Percentiles rank a stretch among this genome's conserved stretches.
Conservation (phyloP, 2,888 invertebrate genomes). For the Gnatocerus cornutus region DNA sequence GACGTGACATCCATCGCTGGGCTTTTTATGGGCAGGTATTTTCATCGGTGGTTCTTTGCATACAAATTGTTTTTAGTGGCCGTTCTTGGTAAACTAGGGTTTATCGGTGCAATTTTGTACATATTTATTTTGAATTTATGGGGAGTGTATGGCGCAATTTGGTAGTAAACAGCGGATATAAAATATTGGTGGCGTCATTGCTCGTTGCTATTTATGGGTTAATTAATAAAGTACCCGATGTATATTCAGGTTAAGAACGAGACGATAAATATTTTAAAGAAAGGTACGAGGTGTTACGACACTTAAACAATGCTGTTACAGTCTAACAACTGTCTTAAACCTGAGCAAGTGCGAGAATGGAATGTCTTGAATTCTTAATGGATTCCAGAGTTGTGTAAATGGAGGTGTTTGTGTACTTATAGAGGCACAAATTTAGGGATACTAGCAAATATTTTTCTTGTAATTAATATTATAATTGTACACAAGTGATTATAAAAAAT, state of each 20-base stretch:
- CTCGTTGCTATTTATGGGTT: conserved; percentile 30
- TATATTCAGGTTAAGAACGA: conserved; percentile 9
- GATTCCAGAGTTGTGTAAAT: too few species aligned
- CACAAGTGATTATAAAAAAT: too few species aligned
- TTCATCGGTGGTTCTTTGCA: conserved; percentile 62
- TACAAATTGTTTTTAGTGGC: conserved; percentile 62
- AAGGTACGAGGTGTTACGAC: conserved; percentile 17
- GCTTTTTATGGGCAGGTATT: conserved; percentile 67
- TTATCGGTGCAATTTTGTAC: conserved; percentile 35
- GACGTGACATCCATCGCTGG: conserved; percentile 67
- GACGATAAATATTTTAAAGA: conserved; percentile 22
- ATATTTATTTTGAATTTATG: conserved; percentile 34
- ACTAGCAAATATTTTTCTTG: too few species aligned
- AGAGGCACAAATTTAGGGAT: too few species aligned
- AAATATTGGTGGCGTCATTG: conserved; percentile 24
- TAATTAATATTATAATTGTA: too few species aligned
- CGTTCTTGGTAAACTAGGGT: conserved; percentile 39
- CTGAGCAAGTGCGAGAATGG: neutral
- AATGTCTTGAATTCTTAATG: too few species aligned
- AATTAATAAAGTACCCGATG: conserved; percentile 17
- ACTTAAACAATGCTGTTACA: neutral
- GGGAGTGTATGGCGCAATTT: conserved; percentile 28
- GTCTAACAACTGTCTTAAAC: neutral
- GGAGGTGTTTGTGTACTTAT: too few species aligned
- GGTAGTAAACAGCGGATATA: conserved; percentile 29